Conservation (phyloP, 2,797 vertebrate genomes). For the Etheostoma nigrum region DNA sequence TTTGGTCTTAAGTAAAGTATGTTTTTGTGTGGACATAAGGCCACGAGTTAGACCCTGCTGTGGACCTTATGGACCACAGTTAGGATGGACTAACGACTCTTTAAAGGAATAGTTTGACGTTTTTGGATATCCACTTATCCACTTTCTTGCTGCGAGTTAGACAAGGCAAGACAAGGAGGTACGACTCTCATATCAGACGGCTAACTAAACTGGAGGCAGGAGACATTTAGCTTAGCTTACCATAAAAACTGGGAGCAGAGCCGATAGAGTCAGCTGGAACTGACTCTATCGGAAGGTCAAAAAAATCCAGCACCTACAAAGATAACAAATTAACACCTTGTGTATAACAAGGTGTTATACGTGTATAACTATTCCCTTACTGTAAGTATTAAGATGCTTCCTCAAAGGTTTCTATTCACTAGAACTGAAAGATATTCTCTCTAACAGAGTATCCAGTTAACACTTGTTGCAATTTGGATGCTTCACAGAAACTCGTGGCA, state of each 20-base stretch:
- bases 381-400: neutral
- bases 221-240: neutral
- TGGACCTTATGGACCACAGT: neutral
- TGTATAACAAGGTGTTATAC: too few relatives aligned
- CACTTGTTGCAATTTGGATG: neutral
- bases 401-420: neutral
- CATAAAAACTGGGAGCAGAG: neutral
- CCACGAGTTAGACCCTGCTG: neutral
- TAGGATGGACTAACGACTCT: neutral
- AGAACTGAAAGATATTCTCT: neutral
- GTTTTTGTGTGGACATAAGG: constrained; percentile 17
- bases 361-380: too few relatives aligned
- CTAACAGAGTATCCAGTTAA: neutral
- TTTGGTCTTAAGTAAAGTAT: constrained; percentile 13
- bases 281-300: neutral
- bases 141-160: neutral
- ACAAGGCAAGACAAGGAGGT: neutral
- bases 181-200: neutral
- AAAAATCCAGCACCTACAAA: neutral
- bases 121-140: neutral
- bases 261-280: neutral
- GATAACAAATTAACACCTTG: neutral
- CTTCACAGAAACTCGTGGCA: neutral
- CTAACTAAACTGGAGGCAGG: neutral
- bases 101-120: neutral